Evolutionary conservation across 2,113 vertebrate genomes (phyloP).

Genomic region (Leptodactylus fuscus): DNA sequence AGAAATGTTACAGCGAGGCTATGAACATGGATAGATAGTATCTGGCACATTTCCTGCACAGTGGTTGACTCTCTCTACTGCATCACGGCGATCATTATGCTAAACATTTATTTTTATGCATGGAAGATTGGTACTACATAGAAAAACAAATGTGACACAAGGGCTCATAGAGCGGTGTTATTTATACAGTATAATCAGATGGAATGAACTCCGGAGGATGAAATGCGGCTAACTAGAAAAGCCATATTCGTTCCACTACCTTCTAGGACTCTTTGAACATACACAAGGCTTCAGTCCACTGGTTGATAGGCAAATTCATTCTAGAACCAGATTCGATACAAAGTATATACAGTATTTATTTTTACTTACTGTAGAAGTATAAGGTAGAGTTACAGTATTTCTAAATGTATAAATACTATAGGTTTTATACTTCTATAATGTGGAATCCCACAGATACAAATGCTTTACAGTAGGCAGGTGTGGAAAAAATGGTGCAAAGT

Average conservation of each 20-base stretch:
- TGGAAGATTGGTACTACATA: not conserved
- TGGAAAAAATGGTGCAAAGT: no score
- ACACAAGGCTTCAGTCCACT: no score
- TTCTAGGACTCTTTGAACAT: not conserved
- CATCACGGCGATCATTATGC: not conserved
- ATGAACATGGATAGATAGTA: not conserved
- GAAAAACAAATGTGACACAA: not conserved
- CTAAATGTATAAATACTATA: no score
- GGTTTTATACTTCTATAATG: no score
- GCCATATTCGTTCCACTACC: not conserved
- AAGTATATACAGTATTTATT: no score
- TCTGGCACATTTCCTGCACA: not conserved
- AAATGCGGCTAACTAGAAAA: not conserved
- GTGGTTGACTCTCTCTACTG: not conserved
- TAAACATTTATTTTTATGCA: constrained; percentile 15
- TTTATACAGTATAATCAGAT: constrained; percentile 1
- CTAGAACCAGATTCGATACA: no score
- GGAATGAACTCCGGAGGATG: not conserved
- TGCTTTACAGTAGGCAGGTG: no score
- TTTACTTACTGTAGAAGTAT: no score
- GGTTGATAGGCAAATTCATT: no score
- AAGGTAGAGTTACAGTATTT: no score
- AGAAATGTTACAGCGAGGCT: not conserved
- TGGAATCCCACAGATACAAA: no score
- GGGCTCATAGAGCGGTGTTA: not conserved